These are phyloP conservation scores for Nasonia oneida DNA, from an alignment of 2,888 invertebrate genomes.

Conservation along the genomic window DNA sequence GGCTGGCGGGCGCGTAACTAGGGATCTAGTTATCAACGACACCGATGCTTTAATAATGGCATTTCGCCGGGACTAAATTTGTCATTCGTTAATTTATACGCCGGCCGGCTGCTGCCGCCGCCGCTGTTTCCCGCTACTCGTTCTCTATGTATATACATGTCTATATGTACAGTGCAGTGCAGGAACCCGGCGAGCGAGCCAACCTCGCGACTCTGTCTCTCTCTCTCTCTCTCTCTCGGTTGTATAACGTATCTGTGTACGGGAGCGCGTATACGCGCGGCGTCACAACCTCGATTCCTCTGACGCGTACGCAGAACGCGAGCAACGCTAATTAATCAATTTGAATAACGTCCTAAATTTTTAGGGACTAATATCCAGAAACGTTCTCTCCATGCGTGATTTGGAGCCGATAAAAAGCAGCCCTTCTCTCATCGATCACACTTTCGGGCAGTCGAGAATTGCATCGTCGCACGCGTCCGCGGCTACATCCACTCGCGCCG, in stretches of 20 bases:
- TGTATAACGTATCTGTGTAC: not conserved
- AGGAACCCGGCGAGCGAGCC: not conserved
- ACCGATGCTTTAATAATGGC: conserved; percentile 61
- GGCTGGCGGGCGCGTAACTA: conserved; percentile 32
- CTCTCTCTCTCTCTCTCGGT: no score
- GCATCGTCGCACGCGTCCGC: conserved; percentile 13
- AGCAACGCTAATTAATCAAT: conserved; percentile 55
- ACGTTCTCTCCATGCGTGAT: not conserved
- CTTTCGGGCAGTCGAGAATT: conserved; percentile 22
- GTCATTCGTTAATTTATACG: conserved; percentile 64
- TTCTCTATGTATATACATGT: conserved; percentile 22
- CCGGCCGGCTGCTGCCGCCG: conserved; percentile 10
- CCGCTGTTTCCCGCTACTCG: conserved; percentile 16
- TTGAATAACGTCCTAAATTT: conserved; percentile 24
- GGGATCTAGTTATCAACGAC: conserved; percentile 61
- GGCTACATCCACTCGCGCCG: conserved; percentile 5
- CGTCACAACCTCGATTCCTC: conserved; percentile 8
- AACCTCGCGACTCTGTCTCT: not conserved
- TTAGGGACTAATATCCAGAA: not conserved
- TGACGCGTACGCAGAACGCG: not conserved
- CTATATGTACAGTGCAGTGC: not conserved
- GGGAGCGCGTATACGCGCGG: not conserved
- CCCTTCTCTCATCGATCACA: not conserved
- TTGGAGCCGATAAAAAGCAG: not conserved
- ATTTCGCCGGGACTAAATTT: conserved; percentile 59